phyloP scores from a whole-genome alignment of 2,888 invertebrate species.

The Drosophila pseudotalamancana region DNA sequence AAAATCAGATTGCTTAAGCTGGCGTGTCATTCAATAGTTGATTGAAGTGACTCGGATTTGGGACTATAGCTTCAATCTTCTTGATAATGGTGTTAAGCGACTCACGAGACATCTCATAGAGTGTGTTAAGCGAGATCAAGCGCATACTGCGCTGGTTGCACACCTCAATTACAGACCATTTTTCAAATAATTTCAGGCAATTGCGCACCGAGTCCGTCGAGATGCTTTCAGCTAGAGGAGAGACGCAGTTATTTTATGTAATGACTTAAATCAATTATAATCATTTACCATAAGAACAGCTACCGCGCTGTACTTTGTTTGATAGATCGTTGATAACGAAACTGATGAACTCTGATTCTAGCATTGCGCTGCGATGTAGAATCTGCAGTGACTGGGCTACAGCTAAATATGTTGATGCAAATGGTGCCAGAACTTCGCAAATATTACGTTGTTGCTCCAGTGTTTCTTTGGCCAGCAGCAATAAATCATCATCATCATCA shows the following conservation, averaged over 20 bases:
- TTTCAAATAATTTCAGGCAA: conserved; percentile 91
- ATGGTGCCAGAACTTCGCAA: conserved; percentile 88
- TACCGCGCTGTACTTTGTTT: conserved; percentile 86
- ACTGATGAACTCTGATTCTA: conserved; percentile 89
- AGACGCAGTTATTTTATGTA: neutral
- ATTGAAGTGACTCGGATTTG: conserved; percentile 61
- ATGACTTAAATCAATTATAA: neutral
- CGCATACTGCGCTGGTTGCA: conserved; percentile 84
- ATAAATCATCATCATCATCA: conserved; percentile 43
- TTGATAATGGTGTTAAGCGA: conserved; percentile 81
- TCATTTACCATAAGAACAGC: conserved; percentile 87
- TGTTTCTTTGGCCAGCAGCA: conserved; percentile 75
- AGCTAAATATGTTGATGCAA: conserved; percentile 90
- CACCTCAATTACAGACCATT: conserved; percentile 91
- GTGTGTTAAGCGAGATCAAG: conserved; percentile 84
- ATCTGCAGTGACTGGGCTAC: conserved; percentile 86
- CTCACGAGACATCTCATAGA: conserved; percentile 83
- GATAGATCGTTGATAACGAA: conserved; percentile 88
- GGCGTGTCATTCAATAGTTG: conserved; percentile 17
- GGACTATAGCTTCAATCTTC: conserved; percentile 81
- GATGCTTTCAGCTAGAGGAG: conserved; percentile 91
- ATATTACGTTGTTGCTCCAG: conserved; percentile 85
- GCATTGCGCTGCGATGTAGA: conserved; percentile 84
- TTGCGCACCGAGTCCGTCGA: conserved; percentile 94
- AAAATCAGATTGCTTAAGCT: conserved; percentile 27